These are phyloP conservation scores for Lasioglossum baleicum DNA, from an alignment of 1,140 invertebrate genomes.

Conservation along the genomic window DNA sequence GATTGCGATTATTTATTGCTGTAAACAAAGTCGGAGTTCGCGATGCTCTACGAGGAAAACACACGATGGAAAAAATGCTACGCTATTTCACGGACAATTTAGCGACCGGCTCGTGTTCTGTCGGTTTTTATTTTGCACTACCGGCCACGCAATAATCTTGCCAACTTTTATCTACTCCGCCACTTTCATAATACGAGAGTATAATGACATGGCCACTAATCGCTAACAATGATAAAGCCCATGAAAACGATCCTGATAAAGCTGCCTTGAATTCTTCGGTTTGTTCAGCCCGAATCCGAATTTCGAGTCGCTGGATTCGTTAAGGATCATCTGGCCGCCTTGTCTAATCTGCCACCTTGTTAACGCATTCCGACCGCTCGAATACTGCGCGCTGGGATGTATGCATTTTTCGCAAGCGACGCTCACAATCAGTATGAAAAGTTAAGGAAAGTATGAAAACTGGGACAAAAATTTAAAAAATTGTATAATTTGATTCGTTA, in stretches of 20 bases:
- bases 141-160: constrained; percentile 8
- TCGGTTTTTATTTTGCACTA: neutral
- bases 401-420: no score
- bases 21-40: constrained; percentile 10
- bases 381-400: no score
- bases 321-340: neutral
- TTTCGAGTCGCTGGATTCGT: neutral
- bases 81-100: constrained; percentile 34
- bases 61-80: neutral
- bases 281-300: neutral
- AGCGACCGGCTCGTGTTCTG: neutral
- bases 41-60: neutral
- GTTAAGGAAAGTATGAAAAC: no score
- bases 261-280: neutral
- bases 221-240: constrained; percentile 26
- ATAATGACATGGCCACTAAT: neutral
- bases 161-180: constrained; percentile 4
- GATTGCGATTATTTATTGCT: constrained; percentile 35
- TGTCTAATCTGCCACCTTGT: constrained; percentile 8
- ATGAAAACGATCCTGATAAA: neutral
- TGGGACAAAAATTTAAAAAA: no score
- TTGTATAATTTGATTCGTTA: no score
- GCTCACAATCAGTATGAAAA: no score
- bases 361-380: neutral
- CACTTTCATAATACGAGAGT: constrained; percentile 18